Percentiles rank a stretch among this genome's conserved stretches.
These are phyloP conservation scores for Suncus etruscus DNA, from an alignment of 2,113 vertebrate species.

Conservation along the genomic window DNA sequence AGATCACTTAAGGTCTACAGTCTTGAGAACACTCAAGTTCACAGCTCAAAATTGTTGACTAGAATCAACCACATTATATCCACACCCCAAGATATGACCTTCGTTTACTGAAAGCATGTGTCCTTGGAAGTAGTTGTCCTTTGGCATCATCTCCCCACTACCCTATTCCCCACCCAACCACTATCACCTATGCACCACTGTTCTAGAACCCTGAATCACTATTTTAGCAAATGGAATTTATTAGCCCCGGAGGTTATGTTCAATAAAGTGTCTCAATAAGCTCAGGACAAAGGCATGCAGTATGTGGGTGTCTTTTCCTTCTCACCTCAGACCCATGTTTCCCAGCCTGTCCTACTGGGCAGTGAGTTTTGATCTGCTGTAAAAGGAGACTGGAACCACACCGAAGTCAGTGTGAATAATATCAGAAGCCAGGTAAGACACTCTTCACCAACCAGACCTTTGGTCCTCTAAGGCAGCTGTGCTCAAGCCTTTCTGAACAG, in stretches of 20 bases:
- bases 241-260: neutral
- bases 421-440: neutral
- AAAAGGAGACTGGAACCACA: neutral
- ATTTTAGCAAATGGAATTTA: neutral
- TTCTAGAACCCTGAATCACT: no score
- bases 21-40: neutral
- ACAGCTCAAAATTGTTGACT: neutral
- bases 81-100: neutral
- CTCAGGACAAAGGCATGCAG: neutral
- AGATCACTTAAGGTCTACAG: neutral
- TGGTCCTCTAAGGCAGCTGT: no score
- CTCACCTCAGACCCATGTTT: neutral
- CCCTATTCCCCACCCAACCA: neutral
- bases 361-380: neutral
- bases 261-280: neutral
- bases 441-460: no score
- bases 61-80: accelerated
- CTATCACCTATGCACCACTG: neutral
- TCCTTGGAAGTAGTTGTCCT: neutral
- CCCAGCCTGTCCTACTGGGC: neutral
- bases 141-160: neutral
- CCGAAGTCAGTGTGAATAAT: neutral
- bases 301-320: neutral
- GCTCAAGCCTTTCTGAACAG: no score
- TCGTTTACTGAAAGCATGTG: no score